Conservation (phyloP, 2,797 vertebrate genomes). For the Macroramphosus scolopax region DNA sequence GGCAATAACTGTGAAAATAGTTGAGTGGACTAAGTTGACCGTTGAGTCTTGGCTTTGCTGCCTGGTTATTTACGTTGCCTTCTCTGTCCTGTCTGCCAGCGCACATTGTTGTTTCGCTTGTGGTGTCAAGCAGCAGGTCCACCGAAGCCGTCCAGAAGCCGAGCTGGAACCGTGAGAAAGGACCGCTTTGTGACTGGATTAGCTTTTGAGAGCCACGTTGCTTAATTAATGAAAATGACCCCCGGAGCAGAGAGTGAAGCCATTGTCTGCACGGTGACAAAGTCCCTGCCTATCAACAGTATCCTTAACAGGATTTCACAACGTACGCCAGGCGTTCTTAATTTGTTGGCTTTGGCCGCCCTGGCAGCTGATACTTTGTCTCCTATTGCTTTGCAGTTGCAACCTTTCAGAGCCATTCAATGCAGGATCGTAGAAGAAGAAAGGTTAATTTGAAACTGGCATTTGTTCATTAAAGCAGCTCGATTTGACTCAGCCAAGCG, state of each 20-base stretch:
- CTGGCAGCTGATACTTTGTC: constrained; percentile 48
- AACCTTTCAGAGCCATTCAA: constrained; percentile 17
- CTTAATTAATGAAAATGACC: constrained; percentile 81
- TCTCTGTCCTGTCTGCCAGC: constrained; percentile 40
- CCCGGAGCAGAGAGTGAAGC: constrained; percentile 61
- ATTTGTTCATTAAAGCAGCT: constrained; percentile 30
- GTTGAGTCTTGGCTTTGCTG: no score
- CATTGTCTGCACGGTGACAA: constrained; percentile 71
- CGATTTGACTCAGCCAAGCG: constrained; percentile 16
- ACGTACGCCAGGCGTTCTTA: constrained; percentile 71
- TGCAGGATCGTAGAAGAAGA: constrained; percentile 35
- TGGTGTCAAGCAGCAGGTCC: constrained; percentile 53
- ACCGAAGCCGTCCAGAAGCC: constrained; percentile 63
- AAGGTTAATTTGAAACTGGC: constrained; percentile 45
- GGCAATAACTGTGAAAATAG: no score
- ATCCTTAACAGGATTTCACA: constrained; percentile 76
- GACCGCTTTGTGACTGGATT: constrained; percentile 72
- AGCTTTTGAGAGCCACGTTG: constrained; percentile 70
- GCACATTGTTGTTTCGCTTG: constrained; percentile 56
- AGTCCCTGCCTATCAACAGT: constrained; percentile 68
- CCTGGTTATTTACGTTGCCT: constrained; percentile 46
- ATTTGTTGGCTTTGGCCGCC: constrained; percentile 72
- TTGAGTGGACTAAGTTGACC: no score
- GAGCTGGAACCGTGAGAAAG: constrained; percentile 73
- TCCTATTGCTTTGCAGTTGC: constrained; percentile 26